Evolutionary conservation across 2,888 invertebrate species (phyloP).

Genomic region (Dryobotodes eremita): DNA sequence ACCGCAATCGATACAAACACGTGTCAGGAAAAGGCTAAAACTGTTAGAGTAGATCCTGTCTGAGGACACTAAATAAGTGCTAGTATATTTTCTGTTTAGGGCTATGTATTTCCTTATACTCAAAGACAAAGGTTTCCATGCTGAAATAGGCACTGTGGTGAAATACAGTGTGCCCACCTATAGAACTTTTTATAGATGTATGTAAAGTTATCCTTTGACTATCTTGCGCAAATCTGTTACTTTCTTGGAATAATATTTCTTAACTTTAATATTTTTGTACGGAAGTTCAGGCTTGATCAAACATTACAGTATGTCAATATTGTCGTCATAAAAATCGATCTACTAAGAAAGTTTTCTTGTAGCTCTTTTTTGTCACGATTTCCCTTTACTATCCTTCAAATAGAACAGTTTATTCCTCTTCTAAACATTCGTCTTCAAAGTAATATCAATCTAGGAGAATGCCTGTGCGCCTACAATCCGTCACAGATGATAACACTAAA

Average conservation of each 20-base stretch:
- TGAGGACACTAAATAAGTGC: neutral
- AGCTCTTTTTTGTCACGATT: conserved; percentile 18
- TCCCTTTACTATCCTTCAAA: neutral
- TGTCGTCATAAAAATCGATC: neutral
- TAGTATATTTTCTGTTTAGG: neutral
- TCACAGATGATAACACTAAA: conserved; percentile 57
- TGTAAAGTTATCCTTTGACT: neutral
- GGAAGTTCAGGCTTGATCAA: neutral
- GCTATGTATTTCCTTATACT: neutral
- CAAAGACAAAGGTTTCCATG: neutral
- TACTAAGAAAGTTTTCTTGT: neutral
- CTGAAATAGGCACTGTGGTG: neutral
- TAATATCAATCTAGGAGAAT: conserved; percentile 40
- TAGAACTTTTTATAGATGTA: neutral
- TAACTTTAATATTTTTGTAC: neutral
- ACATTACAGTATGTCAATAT: conserved; percentile 5
- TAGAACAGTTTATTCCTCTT: conserved; percentile 9
- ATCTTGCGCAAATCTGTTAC: no score
- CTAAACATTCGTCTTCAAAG: conserved; percentile 19
- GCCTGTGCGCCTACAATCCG: conserved; percentile 21
- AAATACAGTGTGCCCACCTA: neutral
- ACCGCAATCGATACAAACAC: conserved; percentile 30
- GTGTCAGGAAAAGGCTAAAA: conserved; percentile 13
- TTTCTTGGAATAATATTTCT: neutral
- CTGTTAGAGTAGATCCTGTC: no score